Evolutionary conservation across 2,888 invertebrate species (phyloP), one percentile per base, ranked within the genome.

Genomic region (Stramonita haemastoma): DNA sequence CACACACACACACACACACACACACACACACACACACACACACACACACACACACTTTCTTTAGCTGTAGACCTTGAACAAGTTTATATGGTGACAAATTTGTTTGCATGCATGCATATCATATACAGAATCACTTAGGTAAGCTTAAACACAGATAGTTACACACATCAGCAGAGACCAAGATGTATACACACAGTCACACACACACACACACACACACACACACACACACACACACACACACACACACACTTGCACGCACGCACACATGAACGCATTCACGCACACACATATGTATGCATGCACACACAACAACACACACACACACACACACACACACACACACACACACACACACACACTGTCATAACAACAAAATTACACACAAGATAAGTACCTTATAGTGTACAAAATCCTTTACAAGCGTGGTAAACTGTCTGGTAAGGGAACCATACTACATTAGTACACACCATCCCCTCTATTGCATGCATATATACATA

Each of bases 311-410:
- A n/a, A n/a, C n/a, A n/a, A n/a, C n/a, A n/a, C n/a, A n/a, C 26
- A 84, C 29, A 85, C 60, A 85, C 85, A 57, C 85, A 85, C 57
- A 85, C 26, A 46, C 79, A 79, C 79, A 79, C 79, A 79, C 32
- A 34, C 34, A 79, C 34, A 34, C 79, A 34, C 34, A 34, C 11
- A 79, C 15, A 34, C 79, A 79, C 79, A 79, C 34, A 79, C 34
- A 79, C 79, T 2, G 2, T 66, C 66, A 66, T 46, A 46, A 79
- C 79, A 11, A 73, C n/a, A 73, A 11, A 73, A 4, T 8, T n/a
- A n/a, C 73, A n/a, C n/a, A 73, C 26, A 73, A n/a, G 22, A 2
- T 22, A 1, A 60, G 60, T 60, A 60, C 60, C 60, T 60, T 60
- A 2, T 22, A 60, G 22, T 19, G 60, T 22, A 15, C 60, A 60